A percentile compares a stretch with the other conserved stretches of the same genome.
Conservation (phyloP, 2,113 vertebrate genomes). For the Mustelus asterias region DNA sequence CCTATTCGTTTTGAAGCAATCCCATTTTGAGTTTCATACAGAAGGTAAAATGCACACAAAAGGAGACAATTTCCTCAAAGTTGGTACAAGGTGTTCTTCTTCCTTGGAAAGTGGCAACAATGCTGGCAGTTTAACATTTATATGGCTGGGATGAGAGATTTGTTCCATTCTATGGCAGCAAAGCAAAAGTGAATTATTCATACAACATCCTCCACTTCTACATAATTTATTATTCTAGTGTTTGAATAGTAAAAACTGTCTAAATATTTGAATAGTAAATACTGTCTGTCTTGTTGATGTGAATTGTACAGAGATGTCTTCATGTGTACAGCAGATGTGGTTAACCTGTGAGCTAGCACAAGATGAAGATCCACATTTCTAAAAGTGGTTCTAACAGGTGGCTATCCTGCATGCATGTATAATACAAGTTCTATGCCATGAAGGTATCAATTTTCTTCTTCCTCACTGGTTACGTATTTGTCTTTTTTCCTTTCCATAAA, state of each 20-base stretch:
- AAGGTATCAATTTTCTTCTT: neutral
- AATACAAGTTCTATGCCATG: neutral
- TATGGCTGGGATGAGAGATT: neutral
- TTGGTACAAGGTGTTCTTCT: neutral
- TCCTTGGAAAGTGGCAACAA: neutral
- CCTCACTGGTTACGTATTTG: neutral
- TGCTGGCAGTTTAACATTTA: neutral
- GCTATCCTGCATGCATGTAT: neutral
- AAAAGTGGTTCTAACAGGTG: neutral
- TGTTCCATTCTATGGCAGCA: neutral
- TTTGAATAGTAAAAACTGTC: constrained; percentile 3
- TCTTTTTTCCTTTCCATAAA: neutral
- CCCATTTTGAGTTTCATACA: neutral
- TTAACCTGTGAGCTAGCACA: neutral
- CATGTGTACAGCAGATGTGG: neutral
- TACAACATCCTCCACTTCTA: neutral
- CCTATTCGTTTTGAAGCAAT: neutral
- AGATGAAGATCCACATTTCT: neutral
- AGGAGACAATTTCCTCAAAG: neutral
- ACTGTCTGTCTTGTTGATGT: neutral
- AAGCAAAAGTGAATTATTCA: neutral
- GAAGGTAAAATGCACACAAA: neutral
- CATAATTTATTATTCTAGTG: neutral
- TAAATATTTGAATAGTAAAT: constrained; percentile 13
- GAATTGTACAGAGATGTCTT: neutral